phyloP scores from a whole-genome alignment of 1,140 invertebrate genomes.

The Megalopta genalis region DNA sequence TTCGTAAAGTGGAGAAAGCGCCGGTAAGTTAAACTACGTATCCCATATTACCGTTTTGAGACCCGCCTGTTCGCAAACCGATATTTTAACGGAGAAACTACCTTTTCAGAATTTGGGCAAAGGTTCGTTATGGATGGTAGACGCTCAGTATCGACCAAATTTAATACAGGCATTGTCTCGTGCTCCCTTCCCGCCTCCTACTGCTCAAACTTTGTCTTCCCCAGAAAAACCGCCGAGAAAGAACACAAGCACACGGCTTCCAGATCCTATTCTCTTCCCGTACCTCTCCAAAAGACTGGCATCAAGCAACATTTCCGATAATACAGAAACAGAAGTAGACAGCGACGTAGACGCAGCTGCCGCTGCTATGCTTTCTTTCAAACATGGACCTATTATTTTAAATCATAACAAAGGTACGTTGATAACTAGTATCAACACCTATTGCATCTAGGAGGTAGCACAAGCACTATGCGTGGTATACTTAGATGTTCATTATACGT shows the following conservation, averaged over 20 bases:
- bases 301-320: constrained; percentile 78
- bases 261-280: constrained; percentile 89
- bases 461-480: too few species aligned
- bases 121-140: constrained; percentile 96
- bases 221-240: constrained; percentile 73
- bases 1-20: constrained; percentile 96
- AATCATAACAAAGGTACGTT: constrained; percentile 79
- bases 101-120: constrained; percentile 90
- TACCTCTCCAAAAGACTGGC: constrained; percentile 86
- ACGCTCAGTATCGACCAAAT: constrained; percentile 92
- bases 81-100: not conserved
- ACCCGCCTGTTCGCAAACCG: not conserved
- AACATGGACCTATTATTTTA: constrained; percentile 84
- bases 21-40: constrained; percentile 82
- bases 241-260: constrained; percentile 77
- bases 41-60: too few species aligned
- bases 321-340: constrained; percentile 80
- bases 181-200: constrained; percentile 90
- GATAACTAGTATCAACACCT: not conserved
- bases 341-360: constrained; percentile 89
- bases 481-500: not conserved
- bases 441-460: not conserved
- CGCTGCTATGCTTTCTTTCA: constrained; percentile 89
- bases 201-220: constrained; percentile 73
- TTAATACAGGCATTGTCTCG: constrained; percentile 91